Evolutionary conservation across 2,113 vertebrate species (phyloP).

Genomic region (Perccottus glenii): DNA sequence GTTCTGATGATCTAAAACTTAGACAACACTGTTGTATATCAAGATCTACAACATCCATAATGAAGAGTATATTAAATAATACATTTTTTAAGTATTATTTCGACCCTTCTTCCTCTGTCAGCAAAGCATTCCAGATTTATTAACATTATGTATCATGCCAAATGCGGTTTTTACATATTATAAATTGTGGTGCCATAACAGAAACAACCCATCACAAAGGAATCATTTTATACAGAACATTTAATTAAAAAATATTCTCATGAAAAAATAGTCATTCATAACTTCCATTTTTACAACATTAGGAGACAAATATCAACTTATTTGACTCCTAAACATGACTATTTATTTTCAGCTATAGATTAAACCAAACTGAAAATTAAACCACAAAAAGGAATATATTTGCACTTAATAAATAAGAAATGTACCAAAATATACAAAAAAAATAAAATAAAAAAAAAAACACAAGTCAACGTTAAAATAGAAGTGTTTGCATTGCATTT

Average conservation of each 20-base stretch:
- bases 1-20: no score
- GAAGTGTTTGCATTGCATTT: constrained; percentile 85
- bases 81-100: no score
- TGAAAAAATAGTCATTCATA: constrained; percentile 39
- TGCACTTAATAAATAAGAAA: constrained; percentile 84
- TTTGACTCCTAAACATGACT: constrained; percentile 1
- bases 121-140: no score
- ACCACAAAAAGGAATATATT: constrained; percentile 77
- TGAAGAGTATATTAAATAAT: no score
- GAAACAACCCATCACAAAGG: constrained; percentile 4
- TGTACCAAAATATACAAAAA: constrained; percentile 41
- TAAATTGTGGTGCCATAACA: no score
- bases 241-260: constrained; percentile 82
- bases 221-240: constrained; percentile 82
- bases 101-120: no score
- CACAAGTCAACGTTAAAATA: constrained; percentile 76
- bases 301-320: neutral
- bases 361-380: constrained; percentile 76
- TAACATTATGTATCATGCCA: no score
- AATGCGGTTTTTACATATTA: no score
- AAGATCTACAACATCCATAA: no score
- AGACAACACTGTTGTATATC: no score
- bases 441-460: constrained; percentile 31
- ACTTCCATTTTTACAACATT: constrained; percentile 1
- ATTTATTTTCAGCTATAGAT: constrained; percentile 30